Evolutionary conservation across 64 coral and sea anemone genomes (phyloP).

Genomic region (Platygyra sinensis): DNA sequence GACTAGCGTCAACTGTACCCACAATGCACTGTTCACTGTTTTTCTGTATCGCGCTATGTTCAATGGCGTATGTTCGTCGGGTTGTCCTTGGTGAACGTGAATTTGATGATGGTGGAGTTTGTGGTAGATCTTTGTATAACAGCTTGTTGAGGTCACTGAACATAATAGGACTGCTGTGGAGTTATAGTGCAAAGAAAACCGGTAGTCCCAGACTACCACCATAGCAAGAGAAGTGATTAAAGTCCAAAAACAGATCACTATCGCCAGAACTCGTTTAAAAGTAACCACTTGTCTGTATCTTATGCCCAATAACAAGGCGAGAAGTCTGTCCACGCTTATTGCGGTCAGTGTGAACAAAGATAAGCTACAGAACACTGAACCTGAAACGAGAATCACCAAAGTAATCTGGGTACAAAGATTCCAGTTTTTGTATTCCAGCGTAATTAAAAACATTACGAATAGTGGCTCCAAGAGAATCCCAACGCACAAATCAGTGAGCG

Average conservation of each 20-base stretch:
- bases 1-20: not conserved
- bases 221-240: no score
- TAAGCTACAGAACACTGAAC: not conserved
- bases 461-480: not conserved
- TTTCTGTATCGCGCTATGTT: conserved; percentile 20
- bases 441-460: no score
- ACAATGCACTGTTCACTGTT: not conserved
- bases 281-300: conserved; percentile 12
- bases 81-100: not conserved
- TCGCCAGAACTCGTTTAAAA: not conserved
- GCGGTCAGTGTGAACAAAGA: not conserved
- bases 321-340: not conserved
- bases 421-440: no score
- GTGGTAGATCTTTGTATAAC: not conserved
- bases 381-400: no score
- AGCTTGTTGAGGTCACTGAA: not conserved
- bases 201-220: no score
- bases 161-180: not conserved
- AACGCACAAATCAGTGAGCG: not conserved
- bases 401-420: no score
- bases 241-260: conserved; percentile 1
- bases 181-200: not conserved
- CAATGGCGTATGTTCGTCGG: not conserved
- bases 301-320: not conserved
- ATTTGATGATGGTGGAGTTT: not conserved